Evolutionary conservation across 2,797 vertebrate genomes (phyloP).

Genomic region (Microcaecilia unicolor): DNA sequence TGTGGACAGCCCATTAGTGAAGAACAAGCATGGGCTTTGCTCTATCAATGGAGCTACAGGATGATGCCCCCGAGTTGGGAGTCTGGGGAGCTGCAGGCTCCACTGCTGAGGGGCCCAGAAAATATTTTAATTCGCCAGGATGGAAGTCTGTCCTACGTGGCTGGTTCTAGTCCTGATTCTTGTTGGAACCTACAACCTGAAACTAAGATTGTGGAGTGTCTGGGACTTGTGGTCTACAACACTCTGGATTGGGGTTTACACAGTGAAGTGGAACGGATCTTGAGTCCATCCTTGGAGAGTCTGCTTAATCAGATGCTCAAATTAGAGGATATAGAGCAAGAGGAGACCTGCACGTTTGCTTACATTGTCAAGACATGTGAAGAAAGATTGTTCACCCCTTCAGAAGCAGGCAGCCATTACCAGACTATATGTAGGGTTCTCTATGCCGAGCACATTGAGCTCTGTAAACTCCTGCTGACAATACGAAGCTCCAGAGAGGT

Average conservation of each 20-base stretch:
- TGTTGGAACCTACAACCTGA: constrained; percentile 19
- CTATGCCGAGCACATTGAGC: constrained; percentile 43
- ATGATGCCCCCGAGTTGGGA: constrained; percentile 14
- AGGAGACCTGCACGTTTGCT: constrained; percentile 21
- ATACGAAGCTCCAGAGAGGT: constrained; percentile 52
- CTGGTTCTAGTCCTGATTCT: too few species aligned
- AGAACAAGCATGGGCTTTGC: constrained; percentile 63
- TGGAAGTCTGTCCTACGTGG: constrained; percentile 37
- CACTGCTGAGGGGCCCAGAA: constrained; percentile 24
- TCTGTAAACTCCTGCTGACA: constrained; percentile 37
- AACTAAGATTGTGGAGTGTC: constrained; percentile 37
- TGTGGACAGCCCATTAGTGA: constrained; percentile 51
- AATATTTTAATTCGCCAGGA: constrained; percentile 42
- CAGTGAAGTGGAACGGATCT: constrained; percentile 44
- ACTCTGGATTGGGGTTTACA: constrained; percentile 60
- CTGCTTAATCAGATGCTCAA: constrained; percentile 51
- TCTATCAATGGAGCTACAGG: constrained; percentile 48
- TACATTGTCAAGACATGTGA: constrained; percentile 49
- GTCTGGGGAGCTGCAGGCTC: background rate
- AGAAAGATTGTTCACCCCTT: constrained; percentile 31
- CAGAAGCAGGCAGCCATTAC: constrained; percentile 43
- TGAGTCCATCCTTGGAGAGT: constrained; percentile 44
- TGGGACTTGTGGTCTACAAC: constrained; percentile 50
- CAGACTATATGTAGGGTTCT: constrained; percentile 36
- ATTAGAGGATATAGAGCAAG: constrained; percentile 17